Conservation (phyloP, 2,113 vertebrate species). For the Bos javanicus region DNA sequence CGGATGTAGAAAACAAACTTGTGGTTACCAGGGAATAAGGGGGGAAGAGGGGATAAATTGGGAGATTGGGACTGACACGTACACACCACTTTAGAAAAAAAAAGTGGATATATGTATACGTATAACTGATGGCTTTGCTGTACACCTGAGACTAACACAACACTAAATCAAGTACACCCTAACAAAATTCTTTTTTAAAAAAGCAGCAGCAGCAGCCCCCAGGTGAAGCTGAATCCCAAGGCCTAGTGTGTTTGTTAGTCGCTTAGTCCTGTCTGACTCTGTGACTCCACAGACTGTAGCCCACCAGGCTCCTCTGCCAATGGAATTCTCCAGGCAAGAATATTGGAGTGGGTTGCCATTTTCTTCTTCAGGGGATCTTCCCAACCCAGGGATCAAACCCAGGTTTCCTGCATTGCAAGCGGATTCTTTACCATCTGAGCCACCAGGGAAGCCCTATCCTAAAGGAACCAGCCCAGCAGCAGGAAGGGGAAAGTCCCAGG, state of each 20-base stretch:
- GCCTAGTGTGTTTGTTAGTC: background rate
- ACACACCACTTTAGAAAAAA: background rate
- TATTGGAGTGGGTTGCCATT: background rate
- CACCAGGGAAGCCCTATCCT: background rate
- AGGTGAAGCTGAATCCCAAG: background rate
- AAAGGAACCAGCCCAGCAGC: background rate
- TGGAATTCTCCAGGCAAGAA: background rate
- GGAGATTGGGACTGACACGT: background rate
- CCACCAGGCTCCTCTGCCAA: background rate
- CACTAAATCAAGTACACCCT: background rate
- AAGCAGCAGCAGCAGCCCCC: background rate
- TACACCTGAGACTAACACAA: background rate
- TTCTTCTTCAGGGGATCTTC: background rate
- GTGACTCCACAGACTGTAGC: background rate
- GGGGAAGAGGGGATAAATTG: background rate
- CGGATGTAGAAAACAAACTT: background rate
- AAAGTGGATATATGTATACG: background rate
- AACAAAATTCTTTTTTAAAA: background rate
- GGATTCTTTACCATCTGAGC: background rate
- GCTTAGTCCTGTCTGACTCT: background rate
- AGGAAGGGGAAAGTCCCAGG: no score
- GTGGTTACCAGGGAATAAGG: background rate
- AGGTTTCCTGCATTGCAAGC: background rate
- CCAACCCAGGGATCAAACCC: background rate
- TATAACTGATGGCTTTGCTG: background rate